Conservation (phyloP, 2,797 vertebrate species). For the Trachops cirrhosus region DNA sequence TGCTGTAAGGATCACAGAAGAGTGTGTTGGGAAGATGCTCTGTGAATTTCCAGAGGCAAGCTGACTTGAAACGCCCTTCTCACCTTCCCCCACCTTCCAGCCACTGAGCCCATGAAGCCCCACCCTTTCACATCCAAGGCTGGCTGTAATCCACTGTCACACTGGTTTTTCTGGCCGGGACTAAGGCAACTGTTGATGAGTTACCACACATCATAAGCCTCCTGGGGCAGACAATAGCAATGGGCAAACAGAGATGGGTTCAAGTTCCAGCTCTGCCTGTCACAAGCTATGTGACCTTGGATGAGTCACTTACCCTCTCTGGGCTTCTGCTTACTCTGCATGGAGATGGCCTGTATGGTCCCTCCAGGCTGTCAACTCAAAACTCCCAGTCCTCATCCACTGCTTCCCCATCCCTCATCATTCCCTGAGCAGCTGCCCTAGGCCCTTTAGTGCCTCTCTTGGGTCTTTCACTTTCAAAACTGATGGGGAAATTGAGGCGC, state of each 20-base stretch:
- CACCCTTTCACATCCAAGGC: not conserved
- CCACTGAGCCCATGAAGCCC: not conserved
- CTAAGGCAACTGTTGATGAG: slow-evolving; percentile 13
- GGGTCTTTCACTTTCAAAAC: not conserved
- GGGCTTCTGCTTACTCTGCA: not conserved
- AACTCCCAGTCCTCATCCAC: not conserved
- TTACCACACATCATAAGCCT: slow-evolving; percentile 4
- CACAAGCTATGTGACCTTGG: not conserved
- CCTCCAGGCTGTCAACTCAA: not conserved
- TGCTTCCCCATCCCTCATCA: not conserved
- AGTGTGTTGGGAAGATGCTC: not conserved
- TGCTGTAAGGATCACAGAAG: not conserved
- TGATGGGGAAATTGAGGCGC: not conserved
- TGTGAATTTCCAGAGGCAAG: not conserved
- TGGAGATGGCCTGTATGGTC: not conserved
- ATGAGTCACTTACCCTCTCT: not conserved
- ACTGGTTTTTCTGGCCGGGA: slow-evolving; percentile 54
- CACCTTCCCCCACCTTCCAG: not conserved
- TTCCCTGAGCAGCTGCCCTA: not conserved
- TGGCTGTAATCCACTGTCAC: not conserved
- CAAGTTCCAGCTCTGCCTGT: not conserved
- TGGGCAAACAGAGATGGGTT: not conserved
- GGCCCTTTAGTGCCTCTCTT: not conserved
- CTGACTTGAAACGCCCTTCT: not conserved
- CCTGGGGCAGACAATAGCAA: not conserved